Base-by-base conservation (phyloP, 1,140 invertebrate genomes). In the Microplitis demolitor region DNA sequence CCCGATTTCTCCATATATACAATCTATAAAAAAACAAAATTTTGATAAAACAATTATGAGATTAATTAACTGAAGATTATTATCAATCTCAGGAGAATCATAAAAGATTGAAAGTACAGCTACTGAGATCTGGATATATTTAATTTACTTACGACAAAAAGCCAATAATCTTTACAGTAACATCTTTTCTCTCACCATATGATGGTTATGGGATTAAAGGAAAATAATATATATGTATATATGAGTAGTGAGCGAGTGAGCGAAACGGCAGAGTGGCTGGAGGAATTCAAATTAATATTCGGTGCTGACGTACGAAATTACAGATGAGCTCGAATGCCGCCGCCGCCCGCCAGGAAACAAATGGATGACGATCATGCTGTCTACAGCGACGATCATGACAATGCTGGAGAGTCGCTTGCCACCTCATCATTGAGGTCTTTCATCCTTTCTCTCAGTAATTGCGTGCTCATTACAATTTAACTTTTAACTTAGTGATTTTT, bases 201-300 rank as follows among this genome's bases (percentile, higher is more conserved):
- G 45, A 24, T 31, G 62, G 66, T 9, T 24, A 16, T 35, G 11
- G 39, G 39, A 45, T 11, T 45, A 5, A 45, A 11, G 39, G 39
- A 45, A 45, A 45, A 45, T 6, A 45, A 45, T 1, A 45, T 11
- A 39, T 6, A 39, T 4, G 8, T 9, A 6, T 9, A 66, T 56
- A 39, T 6, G 63, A 24, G 39, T 45, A 45, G 39, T 9, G 39
- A 11, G 39, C 6, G 39, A 45, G 39, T 45, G 39, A 45, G 39
- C 5, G 8, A 45, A 11, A 37, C 45, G 9, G 33, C 34, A 39
- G 13, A n/a, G 60, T 68, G 64, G 67, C 74, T 73, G 45, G 39
- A 82, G 81, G 84, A 87, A 87, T 86, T 85, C 84, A 77, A 87
- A 86, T 87, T 87, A 87, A 87, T 87, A 87, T 87, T 87, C 86